These are phyloP conservation scores for Heloderma charlesbogerti DNA, from an alignment of 2,113 vertebrate genomes.

Conservation along the genomic window DNA sequence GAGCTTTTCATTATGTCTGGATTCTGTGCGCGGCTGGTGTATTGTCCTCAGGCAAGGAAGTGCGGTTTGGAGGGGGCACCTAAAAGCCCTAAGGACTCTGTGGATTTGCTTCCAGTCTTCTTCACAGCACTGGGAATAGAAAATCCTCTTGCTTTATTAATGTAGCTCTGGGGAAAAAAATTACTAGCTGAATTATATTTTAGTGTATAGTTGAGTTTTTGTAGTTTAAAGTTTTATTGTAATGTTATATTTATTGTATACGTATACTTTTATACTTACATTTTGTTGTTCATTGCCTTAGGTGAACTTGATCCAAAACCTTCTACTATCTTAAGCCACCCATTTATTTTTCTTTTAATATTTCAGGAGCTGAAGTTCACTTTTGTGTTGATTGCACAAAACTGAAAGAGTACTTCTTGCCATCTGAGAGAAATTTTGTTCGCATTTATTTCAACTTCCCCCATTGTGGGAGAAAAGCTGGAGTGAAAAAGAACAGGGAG, in stretches of 20 bases:
- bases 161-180: background rate
- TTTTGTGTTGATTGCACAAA: constrained; percentile 91
- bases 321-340: background rate
- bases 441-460: constrained; percentile 94
- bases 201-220: background rate
- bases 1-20: too few species aligned
- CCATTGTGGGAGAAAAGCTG: constrained; percentile 95
- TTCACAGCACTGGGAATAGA: background rate
- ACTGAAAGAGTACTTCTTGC: constrained; percentile 76
- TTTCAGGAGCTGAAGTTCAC: constrained; percentile 82
- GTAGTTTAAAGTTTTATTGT: too few species aligned
- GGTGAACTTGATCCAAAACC: background rate
- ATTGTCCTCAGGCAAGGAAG: background rate
- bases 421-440: constrained; percentile 78
- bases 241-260: background rate
- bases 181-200: background rate
- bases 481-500: constrained; percentile 91
- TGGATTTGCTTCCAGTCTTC: background rate
- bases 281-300: background rate
- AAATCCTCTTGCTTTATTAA: background rate
- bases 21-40: background rate
- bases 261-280: background rate
- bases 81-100: background rate
- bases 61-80: background rate
- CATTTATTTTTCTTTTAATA: background rate